Base-by-base conservation (phyloP, 2,113 vertebrate genomes). In the Megaceryle maxima region DNA sequence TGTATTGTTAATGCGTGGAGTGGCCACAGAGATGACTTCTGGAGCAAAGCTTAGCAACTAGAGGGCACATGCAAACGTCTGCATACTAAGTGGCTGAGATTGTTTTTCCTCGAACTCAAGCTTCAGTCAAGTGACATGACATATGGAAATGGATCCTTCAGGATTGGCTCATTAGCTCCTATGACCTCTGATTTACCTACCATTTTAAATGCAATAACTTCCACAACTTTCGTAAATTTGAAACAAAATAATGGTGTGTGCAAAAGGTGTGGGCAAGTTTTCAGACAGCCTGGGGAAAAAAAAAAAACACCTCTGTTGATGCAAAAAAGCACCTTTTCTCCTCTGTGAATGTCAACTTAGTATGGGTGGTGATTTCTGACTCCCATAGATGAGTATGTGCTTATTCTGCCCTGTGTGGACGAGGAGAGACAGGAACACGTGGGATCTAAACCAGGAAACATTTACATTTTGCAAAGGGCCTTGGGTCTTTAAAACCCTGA, bases 21-120 rank as follows among this genome's bases (percentile, higher is more conserved):
- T 21, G 66, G 76, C 68, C 60, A 64, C 0, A 0, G 64, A 93
- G 56, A 69, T 57, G 78, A 83, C 33, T 96, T 86, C 14, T 59
- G 48, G 73, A 91, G 83, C 62, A 87, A 64, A 88, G 79, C 66
- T 72, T 48, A 39, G n/a, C 69, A 94, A 90, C 41, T 43, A n/a
- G 57, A 89, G 73, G 50, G 66, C 57, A 76, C 62, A 33, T 33
- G 55, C 79, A 70, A 89, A 94, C n/a, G 16, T 37, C 86, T 82
- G 86, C 68, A 78, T 91, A 60, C 48, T 64, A 96, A 92, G 53
- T 9, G 35, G 19, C 37, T 66, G 44, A 86, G 60, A 77, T 46
- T 63, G 53, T 67, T 94, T 92, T 87, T n/a, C 35, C 77, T 92
- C 87, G 68, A 96, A 72, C 60, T 89, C 66, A 87, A 57, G 75